These are phyloP conservation scores for Philopedon plagiatum DNA, from an alignment of 2,888 invertebrate species.

Conservation along the genomic window DNA sequence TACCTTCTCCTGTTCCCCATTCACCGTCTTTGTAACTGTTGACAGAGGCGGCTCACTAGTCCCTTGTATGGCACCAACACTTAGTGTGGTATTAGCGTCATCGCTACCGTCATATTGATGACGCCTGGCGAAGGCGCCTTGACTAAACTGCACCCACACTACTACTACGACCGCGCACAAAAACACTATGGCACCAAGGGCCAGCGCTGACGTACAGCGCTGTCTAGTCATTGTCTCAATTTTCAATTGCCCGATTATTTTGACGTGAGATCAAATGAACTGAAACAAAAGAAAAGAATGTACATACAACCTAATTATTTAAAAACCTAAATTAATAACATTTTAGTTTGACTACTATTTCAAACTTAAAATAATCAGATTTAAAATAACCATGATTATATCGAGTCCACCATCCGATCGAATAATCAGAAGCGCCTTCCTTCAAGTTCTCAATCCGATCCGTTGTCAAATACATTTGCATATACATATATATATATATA, in stretches of 20 bases:
- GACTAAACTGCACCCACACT: conserved; percentile 65
- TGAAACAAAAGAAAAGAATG: conserved; percentile 1
- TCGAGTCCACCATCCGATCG: no score
- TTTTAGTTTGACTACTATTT: no score
- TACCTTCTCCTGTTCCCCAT: background rate
- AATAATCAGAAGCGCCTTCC: no score
- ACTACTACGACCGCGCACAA: conserved; percentile 62
- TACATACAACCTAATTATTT: background rate
- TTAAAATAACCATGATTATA: no score
- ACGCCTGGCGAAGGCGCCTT: conserved; percentile 53
- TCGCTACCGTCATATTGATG: background rate
- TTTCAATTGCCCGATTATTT: conserved; percentile 1
- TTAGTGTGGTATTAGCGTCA: background rate
- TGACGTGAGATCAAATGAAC: background rate
- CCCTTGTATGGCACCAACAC: background rate
- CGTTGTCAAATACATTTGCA: no score
- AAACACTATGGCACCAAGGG: conserved; percentile 60
- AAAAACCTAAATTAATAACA: no score
- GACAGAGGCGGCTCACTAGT: background rate
- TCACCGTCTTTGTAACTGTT: background rate
- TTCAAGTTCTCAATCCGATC: no score
- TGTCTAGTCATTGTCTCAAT: conserved; percentile 35
- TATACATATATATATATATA: no score
- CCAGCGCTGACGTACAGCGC: conserved; percentile 57
- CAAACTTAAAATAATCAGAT: no score